These are phyloP conservation scores for Synodontis membranacea DNA, from an alignment of 2,113 vertebrate genomes.

Conservation along the genomic window DNA sequence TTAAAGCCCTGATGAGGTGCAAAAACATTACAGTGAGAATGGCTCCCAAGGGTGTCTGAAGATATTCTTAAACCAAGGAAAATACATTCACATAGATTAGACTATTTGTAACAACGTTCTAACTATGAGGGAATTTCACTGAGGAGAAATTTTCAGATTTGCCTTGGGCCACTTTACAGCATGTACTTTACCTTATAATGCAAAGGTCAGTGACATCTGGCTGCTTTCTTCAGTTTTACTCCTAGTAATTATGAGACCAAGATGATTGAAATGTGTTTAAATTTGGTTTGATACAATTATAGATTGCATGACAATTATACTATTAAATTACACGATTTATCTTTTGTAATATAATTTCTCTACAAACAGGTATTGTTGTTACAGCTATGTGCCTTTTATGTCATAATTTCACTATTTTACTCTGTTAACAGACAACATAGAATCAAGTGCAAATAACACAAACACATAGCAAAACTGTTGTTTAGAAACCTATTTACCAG, in stretches of 20 bases:
- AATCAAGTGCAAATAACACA: background rate
- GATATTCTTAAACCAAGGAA: constrained; percentile 2
- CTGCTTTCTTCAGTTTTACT: background rate
- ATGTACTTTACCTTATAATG: background rate
- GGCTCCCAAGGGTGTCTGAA: constrained; percentile 11
- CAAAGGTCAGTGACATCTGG: background rate
- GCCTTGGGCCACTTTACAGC: background rate
- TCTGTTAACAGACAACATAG: background rate
- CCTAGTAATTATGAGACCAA: background rate
- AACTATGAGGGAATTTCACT: constrained; percentile 2
- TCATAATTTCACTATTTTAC: background rate
- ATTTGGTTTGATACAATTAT: background rate
- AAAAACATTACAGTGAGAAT: constrained; percentile 16
- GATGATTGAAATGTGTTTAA: background rate
- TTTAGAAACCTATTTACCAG: background rate
- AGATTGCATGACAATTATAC: background rate
- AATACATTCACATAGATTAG: constrained; percentile 20
- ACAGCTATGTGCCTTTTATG: background rate
- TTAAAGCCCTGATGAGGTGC: constrained; percentile 10
- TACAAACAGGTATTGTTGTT: background rate
- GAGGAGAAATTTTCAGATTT: background rate
- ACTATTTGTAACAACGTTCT: constrained; percentile 12
- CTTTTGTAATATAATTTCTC: background rate
- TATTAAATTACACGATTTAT: background rate
- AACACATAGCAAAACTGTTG: background rate